These are phyloP conservation scores for Helicoverpa zea DNA, from an alignment of 1,140 invertebrate genomes.

Conservation along the genomic window DNA sequence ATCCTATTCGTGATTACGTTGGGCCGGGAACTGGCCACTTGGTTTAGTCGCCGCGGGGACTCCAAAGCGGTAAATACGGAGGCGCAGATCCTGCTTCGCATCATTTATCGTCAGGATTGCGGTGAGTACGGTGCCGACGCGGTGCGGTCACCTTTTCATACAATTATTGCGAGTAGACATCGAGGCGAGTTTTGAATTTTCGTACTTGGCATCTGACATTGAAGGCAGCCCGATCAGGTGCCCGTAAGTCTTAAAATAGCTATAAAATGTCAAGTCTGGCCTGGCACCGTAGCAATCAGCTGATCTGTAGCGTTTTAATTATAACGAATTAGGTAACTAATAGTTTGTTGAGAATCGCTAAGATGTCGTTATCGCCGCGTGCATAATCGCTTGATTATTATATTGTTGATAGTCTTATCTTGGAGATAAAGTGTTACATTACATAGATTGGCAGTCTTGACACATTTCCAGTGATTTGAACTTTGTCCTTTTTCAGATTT, in stretches of 20 bases:
- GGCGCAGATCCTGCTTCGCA: constrained; percentile 80
- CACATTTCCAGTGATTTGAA: constrained; percentile 67
- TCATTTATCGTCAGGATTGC: constrained; percentile 84
- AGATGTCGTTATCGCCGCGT: constrained; percentile 56
- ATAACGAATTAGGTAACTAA: constrained; percentile 82
- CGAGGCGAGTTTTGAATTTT: constrained; percentile 47
- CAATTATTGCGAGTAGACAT: constrained; percentile 43
- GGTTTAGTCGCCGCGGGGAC: constrained; percentile 83
- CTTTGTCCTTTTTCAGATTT: constrained; percentile 79
- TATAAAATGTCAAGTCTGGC: constrained; percentile 82
- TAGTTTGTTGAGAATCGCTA: constrained; percentile 58
- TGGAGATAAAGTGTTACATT: constrained; percentile 60
- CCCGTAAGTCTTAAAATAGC: constrained; percentile 84
- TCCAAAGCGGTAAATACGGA: constrained; percentile 85
- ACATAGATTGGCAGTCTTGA: constrained; percentile 64
- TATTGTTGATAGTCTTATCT: constrained; percentile 68
- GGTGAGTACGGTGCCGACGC: constrained; percentile 72
- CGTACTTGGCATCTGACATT: constrained; percentile 78
- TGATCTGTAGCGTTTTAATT: constrained; percentile 82
- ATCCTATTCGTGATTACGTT: constrained; percentile 84
- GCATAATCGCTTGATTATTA: constrained; percentile 65
- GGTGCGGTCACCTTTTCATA: constrained; percentile 48
- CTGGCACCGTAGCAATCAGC: constrained; percentile 83
- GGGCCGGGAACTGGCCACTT: constrained; percentile 79
- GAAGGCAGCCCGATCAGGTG: constrained; percentile 80